Conservation (phyloP, 2,113 vertebrate genomes). For the Lathamus discolor region DNA sequence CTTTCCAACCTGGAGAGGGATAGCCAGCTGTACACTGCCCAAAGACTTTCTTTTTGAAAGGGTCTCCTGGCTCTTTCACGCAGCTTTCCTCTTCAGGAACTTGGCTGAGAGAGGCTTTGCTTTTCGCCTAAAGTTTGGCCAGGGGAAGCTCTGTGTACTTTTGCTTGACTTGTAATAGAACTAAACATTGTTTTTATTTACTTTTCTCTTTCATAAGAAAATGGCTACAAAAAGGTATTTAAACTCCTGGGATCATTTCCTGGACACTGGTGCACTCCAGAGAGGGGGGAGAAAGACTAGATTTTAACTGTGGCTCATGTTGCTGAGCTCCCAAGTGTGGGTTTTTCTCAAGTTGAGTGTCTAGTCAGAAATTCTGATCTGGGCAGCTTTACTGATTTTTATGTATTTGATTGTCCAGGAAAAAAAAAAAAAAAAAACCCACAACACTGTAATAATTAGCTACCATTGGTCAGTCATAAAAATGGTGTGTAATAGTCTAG, state of each 20-base stretch:
- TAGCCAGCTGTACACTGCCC: constrained; percentile 10
- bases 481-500: not conserved
- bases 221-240: constrained; percentile 45
- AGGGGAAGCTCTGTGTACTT: constrained; percentile 24
- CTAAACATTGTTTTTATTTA: constrained; percentile 46
- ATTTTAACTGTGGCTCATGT: not conserved
- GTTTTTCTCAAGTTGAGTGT: not conserved
- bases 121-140: not conserved
- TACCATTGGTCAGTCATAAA: not conserved
- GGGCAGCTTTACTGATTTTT: not conserved
- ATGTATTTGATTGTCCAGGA: not conserved
- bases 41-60: constrained; percentile 33
- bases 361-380: constrained; percentile 9
- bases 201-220: constrained; percentile 49
- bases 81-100: constrained; percentile 13
- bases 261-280: not conserved
- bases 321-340: constrained; percentile 17
- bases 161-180: constrained; percentile 28
- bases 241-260: constrained; percentile 24
- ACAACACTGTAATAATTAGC: not conserved
- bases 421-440: not conserved
- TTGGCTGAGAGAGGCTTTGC: constrained; percentile 4
- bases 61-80: constrained; percentile 21
- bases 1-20: not conserved
- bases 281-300: not conserved